phyloP scores from a whole-genome alignment of 2,113 vertebrate genomes.

The Phyllostomus discolor region DNA sequence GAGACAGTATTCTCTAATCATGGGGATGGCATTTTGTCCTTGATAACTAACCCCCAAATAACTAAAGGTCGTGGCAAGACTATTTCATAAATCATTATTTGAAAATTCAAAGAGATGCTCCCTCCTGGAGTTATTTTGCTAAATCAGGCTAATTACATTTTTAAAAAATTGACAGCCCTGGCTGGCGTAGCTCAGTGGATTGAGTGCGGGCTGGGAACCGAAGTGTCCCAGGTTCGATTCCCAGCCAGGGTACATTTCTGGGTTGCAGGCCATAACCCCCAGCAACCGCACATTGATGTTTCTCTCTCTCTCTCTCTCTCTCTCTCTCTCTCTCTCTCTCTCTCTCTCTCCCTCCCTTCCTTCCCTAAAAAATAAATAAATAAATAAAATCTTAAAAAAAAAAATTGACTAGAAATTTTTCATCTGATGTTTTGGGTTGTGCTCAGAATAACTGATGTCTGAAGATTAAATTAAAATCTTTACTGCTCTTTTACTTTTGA shows the following conservation, averaged over 20 bases:
- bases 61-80: constrained; percentile 16
- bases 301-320: too few relatives aligned
- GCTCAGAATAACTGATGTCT: not conserved
- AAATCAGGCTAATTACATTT: not conserved
- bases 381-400: too few relatives aligned
- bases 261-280: too few relatives aligned
- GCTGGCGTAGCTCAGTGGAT: too few relatives aligned
- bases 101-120: not conserved
- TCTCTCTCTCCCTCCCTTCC: too few relatives aligned
- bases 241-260: too few relatives aligned
- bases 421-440: not conserved
- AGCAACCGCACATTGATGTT: too few relatives aligned
- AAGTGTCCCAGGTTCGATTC: too few relatives aligned
- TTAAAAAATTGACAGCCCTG: not conserved
- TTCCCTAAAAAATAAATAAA: too few relatives aligned
- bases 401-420: not conserved
- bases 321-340: too few relatives aligned
- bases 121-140: not conserved
- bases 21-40: constrained; percentile 18
- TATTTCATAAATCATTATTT: constrained; percentile 3
- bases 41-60: constrained; percentile 19
- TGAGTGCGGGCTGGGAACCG: too few relatives aligned
- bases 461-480: not conserved
- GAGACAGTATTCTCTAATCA: constrained; percentile 14
- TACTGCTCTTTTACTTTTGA: not conserved